Evolutionary conservation across 1,140 invertebrate genomes (phyloP), one percentile per base, ranked within the genome.

Genomic region (Chionoecetes opilio): DNA sequence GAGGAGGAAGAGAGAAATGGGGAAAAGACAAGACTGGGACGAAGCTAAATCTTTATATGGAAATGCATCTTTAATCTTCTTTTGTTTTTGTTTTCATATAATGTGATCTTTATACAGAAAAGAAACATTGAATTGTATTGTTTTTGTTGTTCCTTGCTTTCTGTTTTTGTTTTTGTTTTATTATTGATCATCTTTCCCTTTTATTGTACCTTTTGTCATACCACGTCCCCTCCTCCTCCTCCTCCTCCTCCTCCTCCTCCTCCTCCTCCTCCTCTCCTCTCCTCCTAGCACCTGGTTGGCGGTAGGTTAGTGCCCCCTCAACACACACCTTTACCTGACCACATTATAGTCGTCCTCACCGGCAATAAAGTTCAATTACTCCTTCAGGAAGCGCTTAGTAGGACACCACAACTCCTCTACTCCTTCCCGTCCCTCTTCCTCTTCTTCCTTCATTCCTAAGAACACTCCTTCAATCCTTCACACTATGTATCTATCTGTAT

Each of bases 311-410:
- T 41, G 86, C 8, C 2, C 86, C 41, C 86, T 2, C 6, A 32
- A 21, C 35, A 11, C 32, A 88, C 38, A 88, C 26, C 86, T 88
- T 41, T 88, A 29, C 34, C 26, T 35, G 86, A 26, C 21, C 21
- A 29, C 35, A 37, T 88, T 35, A 88, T n/a, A 41, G 86, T 21
- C 41, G 86, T 88, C 14, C n/a, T 88, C 86, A 88, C 35, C 8
- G 14, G 86, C 41, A 88, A 38, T 88, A 88, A 88, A 88, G 21
- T 88, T 35, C 34, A 88, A 88, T 88, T 88, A 37, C 86, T 37
- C 63, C 9, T 63, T 75, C 9, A 75, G 63, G 63, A 75, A n/a
- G 63, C 63, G 63, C 3, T 75, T 75, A 75, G 63, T 75, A 26
- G n/a, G 63, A 75, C 63, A 75, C 63, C 63, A n/a, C 21, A 1